phyloP scores from a whole-genome alignment of 2,113 vertebrate genomes.

The Nettapus auritus region DNA sequence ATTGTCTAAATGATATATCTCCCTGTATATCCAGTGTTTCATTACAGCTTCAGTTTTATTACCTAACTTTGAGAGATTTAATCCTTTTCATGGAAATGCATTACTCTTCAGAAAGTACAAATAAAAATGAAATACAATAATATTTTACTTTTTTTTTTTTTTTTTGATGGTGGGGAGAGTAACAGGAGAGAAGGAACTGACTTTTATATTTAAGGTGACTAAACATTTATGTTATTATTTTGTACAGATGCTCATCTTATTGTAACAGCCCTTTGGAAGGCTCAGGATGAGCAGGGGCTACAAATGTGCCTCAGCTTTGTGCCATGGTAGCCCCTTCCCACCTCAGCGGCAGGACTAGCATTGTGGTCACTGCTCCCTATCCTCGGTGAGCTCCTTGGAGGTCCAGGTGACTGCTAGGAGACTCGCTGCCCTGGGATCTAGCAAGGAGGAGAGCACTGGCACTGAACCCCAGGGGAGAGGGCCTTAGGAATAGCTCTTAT shows the following conservation, averaged over 20 bases:
- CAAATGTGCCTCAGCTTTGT: not conserved
- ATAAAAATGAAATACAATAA: conserved; percentile 49
- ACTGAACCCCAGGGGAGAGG: too few relatives aligned
- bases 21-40: conserved; percentile 41
- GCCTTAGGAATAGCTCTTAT: not conserved
- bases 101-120: conserved; percentile 49
- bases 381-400: not conserved
- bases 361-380: accelerated
- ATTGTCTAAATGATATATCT: conserved; percentile 61
- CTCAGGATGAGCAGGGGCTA: not conserved
- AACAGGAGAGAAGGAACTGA: not conserved
- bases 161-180: not conserved
- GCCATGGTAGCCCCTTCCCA: accelerated
- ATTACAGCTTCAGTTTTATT: conserved; percentile 61
- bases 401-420: not conserved
- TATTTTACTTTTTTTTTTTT: not conserved
- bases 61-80: conserved; percentile 54
- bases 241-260: not conserved
- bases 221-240: not conserved
- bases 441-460: not conserved
- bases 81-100: conserved; percentile 42
- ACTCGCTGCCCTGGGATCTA: accelerated
- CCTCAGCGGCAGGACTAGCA: accelerated
- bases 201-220: not conserved
- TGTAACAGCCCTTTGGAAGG: not conserved